These are phyloP conservation scores for Drosophila maculinotata DNA, from an alignment of 2,888 invertebrate species.

Conservation along the genomic window DNA sequence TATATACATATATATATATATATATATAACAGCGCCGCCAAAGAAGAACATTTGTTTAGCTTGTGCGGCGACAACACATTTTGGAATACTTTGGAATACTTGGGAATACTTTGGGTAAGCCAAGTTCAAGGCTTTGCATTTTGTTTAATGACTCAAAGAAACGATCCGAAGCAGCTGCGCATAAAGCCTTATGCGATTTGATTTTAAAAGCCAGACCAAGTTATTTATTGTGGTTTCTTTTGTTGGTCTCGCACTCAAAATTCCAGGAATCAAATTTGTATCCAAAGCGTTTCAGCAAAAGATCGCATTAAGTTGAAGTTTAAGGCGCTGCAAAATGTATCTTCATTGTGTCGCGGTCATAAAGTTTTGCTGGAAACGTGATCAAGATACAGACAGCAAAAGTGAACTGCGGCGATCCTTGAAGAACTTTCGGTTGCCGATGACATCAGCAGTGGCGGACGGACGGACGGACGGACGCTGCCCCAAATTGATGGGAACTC, in stretches of 20 bases:
- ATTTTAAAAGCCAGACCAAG: slow-evolving; percentile 17
- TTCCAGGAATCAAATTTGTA: slow-evolving; percentile 68
- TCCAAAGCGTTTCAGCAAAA: slow-evolving; percentile 14
- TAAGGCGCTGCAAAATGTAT: slow-evolving; percentile 50
- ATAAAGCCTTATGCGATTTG: slow-evolving; percentile 25
- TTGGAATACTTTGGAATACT: too few species aligned
- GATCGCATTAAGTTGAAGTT: slow-evolving; percentile 18
- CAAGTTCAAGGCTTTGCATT: slow-evolving; percentile 52
- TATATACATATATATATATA: background rate
- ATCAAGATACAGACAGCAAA: slow-evolving; percentile 40
- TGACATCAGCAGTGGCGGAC: slow-evolving; percentile 61
- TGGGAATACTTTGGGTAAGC: too few species aligned
- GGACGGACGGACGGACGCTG: slow-evolving; percentile 17
- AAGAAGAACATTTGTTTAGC: slow-evolving; percentile 17
- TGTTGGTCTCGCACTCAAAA: slow-evolving; percentile 34
- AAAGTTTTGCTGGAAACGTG: slow-evolving; percentile 44
- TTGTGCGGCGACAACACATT: slow-evolving; percentile 4
- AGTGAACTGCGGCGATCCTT: slow-evolving; percentile 49
- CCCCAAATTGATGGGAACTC: slow-evolving; percentile 43
- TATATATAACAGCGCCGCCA: slow-evolving; percentile 1
- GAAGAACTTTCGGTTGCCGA: slow-evolving; percentile 32
- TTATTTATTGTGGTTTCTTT: slow-evolving; percentile 49
- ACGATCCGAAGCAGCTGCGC: slow-evolving; percentile 25
- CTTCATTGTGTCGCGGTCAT: slow-evolving; percentile 47
- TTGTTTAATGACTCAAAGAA: slow-evolving; percentile 3